phyloP scores from a whole-genome alignment of 2,888 invertebrate genomes.

The Cordilura impudica region DNA sequence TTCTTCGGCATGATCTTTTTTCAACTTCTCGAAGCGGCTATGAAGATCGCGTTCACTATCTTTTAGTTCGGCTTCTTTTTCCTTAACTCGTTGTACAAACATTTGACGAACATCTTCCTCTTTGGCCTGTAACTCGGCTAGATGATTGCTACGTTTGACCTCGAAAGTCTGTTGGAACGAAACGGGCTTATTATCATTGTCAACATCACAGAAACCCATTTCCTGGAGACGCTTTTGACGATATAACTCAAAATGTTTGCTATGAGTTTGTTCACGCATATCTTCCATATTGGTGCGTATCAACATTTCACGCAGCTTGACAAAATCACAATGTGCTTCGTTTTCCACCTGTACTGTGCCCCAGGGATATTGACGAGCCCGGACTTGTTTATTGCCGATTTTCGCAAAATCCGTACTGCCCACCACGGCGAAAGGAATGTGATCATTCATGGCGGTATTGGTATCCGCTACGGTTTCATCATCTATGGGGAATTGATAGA shows the following conservation, averaged over 20 bases:
- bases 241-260: constrained; percentile 96
- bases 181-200: constrained; percentile 90
- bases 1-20: constrained; percentile 33
- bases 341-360: constrained; percentile 99
- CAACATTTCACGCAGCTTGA: constrained; percentile 98
- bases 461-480: constrained; percentile 97
- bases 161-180: constrained; percentile 98
- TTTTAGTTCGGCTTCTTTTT: constrained; percentile 97
- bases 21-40: constrained; percentile 79
- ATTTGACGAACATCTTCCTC: constrained; percentile 99
- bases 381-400: constrained; percentile 95
- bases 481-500: constrained; percentile 98
- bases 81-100: constrained; percentile 97
- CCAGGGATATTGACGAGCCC: constrained; percentile 99
- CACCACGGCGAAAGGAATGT: constrained; percentile 98
- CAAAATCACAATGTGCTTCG: constrained; percentile 99
- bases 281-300: constrained; percentile 99
- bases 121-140: constrained; percentile 94
- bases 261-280: constrained; percentile 98
- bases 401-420: constrained; percentile 98
- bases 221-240: constrained; percentile 91
- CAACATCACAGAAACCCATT: constrained; percentile 97
- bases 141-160: constrained; percentile 92
- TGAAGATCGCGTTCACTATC: constrained; percentile 97
- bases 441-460: constrained; percentile 94